These are phyloP conservation scores for Chelonia mydas DNA, from an alignment of 2,797 vertebrate species.

Conservation along the genomic window DNA sequence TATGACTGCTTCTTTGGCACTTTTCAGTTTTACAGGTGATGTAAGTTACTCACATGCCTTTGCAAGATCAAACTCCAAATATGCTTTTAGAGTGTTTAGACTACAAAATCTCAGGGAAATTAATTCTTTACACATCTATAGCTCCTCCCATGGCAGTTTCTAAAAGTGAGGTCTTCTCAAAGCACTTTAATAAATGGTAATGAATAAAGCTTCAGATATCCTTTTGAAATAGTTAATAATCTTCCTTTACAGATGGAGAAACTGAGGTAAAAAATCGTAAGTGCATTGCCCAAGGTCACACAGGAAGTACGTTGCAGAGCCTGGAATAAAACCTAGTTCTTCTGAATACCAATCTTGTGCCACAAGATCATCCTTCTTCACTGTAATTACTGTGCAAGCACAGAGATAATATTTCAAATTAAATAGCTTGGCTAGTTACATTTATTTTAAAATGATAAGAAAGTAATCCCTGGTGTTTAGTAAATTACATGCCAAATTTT, in stretches of 20 bases:
- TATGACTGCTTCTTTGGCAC: neutral
- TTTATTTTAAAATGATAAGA: slow-evolving; percentile 35
- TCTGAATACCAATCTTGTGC: neutral
- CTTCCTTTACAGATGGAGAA: neutral
- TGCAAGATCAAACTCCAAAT: neutral
- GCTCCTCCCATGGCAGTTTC: neutral
- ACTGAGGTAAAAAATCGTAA: neutral
- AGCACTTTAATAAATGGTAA: neutral
- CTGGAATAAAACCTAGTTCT: neutral
- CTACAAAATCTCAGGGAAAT: accelerated
- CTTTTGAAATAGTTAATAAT: neutral
- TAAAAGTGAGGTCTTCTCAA: neutral
- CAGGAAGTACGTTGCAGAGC: neutral
- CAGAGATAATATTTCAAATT: slow-evolving; percentile 50
- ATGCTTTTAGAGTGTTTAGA: accelerated
- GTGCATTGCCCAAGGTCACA: neutral
- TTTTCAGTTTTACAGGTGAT: neutral
- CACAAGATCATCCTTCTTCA: slow-evolving; percentile 16
- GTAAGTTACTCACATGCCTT: neutral
- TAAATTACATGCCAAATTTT: slow-evolving; percentile 42
- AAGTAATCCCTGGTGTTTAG: slow-evolving; percentile 42
- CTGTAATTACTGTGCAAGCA: neutral
- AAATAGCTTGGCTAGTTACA: slow-evolving; percentile 46
- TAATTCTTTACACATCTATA: accelerated
- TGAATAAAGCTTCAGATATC: neutral